Conservation (phyloP, 2,113 vertebrate species). For the Spea multiplicata region DNA sequence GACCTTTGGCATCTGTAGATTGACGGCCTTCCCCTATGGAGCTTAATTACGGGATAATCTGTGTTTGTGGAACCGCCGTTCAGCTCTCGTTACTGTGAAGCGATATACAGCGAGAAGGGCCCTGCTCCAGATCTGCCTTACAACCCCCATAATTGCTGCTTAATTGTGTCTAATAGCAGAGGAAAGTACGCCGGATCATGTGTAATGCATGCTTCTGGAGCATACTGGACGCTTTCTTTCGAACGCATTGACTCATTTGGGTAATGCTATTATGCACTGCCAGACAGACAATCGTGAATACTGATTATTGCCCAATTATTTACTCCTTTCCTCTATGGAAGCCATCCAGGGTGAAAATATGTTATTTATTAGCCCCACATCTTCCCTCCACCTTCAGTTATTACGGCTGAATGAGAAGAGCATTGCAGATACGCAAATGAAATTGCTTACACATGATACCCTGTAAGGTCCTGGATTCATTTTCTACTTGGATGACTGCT, state of each 20-base stretch:
- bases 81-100: too few species aligned
- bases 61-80: too few species aligned
- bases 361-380: constrained; percentile 12
- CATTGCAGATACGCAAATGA: neutral
- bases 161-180: constrained; percentile 24
- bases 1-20: neutral
- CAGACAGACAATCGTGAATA: neutral
- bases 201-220: neutral
- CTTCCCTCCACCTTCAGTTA: neutral
- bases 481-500: constrained; percentile 24
- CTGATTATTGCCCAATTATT: constrained; percentile 4
- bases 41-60: too few species aligned
- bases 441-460: constrained; percentile 21
- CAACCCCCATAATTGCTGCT: constrained; percentile 6
- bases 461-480: constrained; percentile 13
- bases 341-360: constrained; percentile 7
- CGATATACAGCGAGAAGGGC: too few species aligned
- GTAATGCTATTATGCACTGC: neutral
- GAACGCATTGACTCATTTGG: constrained; percentile 1
- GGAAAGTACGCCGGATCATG: constrained; percentile 9
- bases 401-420: neutral
- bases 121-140: neutral
- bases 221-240: constrained; percentile 1
- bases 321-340: neutral
- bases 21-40: neutral